These are phyloP conservation scores for Eonycteris spelaea DNA, from an alignment of 2,113 vertebrate genomes.

Conservation along the genomic window DNA sequence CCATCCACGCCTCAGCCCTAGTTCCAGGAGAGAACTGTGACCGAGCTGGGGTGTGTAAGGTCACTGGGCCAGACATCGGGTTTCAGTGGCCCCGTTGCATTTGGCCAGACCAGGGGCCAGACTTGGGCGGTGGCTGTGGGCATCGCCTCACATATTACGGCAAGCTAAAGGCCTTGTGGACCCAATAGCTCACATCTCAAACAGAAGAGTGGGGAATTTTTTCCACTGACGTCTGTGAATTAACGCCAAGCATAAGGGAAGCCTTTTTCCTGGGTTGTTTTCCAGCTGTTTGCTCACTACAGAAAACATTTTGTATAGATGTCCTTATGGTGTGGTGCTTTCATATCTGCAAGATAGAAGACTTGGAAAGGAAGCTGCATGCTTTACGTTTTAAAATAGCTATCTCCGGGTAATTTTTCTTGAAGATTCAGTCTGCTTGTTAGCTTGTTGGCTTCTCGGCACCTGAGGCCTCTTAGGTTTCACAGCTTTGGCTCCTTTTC, in stretches of 20 bases:
- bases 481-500: not conserved
- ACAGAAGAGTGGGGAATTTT: not conserved
- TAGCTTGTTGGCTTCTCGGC: not conserved
- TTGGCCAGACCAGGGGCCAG: not conserved
- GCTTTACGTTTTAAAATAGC: not conserved
- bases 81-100: accelerated
- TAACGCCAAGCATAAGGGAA: not conserved
- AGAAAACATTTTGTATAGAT: not conserved
- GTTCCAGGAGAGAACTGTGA: accelerated
- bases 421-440: not conserved
- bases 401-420: not conserved
- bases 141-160: not conserved
- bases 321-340: not conserved
- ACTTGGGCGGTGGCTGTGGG: too few species aligned
- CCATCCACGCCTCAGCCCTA: not conserved
- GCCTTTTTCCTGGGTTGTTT: not conserved
- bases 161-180: not conserved
- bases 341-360: not conserved
- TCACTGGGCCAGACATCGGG: accelerated
- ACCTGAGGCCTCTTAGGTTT: not conserved
- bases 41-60: accelerated
- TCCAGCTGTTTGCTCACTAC: not conserved
- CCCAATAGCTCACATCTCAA: not conserved
- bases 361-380: not conserved
- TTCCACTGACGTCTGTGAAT: accelerated